Evolutionary conservation across 2,113 vertebrate genomes (phyloP).

Genomic region (Sylvicapra grimmia): DNA sequence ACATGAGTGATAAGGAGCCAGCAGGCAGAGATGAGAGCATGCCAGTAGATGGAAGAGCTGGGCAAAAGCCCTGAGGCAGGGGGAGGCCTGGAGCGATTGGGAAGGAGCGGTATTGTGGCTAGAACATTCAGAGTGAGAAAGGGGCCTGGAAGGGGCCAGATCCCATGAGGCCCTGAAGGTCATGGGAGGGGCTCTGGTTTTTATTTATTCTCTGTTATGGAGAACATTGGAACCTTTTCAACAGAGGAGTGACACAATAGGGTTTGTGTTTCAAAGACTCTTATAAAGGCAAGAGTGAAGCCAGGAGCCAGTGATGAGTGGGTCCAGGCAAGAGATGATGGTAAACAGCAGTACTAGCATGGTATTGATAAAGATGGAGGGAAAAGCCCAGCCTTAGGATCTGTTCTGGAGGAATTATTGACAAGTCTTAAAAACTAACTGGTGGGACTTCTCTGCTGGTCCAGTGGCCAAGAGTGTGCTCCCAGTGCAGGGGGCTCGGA

Average conservation of each 20-base stretch:
- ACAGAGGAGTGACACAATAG: neutral
- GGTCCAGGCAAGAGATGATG: neutral
- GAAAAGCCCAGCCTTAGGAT: neutral
- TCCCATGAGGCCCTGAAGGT: neutral
- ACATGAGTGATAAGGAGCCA: neutral
- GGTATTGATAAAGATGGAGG: neutral
- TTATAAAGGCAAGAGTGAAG: neutral
- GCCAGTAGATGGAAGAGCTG: neutral
- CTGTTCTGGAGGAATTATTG: neutral
- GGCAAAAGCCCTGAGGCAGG: conserved; percentile 9
- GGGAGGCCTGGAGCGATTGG: neutral
- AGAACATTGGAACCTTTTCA: neutral
- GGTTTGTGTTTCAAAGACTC: neutral
- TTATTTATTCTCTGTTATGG: neutral
- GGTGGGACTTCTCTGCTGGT: neutral
- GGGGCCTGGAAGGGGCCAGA: neutral
- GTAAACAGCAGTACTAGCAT: neutral
- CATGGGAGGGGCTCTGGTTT: neutral
- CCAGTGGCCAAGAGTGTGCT: neutral
- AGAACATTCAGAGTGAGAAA: neutral
- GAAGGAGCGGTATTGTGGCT: neutral
- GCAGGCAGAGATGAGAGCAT: neutral
- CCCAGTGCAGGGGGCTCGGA: neutral
- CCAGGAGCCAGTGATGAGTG: neutral
- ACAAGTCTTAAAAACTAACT: neutral